Base-by-base conservation (phyloP, 2,113 vertebrate genomes). In the Zosterops japonicus region DNA sequence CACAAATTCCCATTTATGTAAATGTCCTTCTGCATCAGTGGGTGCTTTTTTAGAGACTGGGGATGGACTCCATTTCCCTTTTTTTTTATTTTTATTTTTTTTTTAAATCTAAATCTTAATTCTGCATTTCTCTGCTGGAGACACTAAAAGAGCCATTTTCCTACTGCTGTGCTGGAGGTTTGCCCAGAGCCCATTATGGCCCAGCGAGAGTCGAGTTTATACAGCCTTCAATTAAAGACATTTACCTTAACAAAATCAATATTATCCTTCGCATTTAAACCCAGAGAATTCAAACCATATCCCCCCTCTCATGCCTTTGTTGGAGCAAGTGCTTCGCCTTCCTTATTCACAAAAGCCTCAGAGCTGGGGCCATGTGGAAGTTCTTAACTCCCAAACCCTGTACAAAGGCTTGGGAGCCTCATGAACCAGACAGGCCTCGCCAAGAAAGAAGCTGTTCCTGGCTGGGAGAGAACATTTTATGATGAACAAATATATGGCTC, bases 191-290 rank as follows among this genome's bases (percentile, higher is more conserved):
- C 88, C 69, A 79, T 93, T 91, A 93, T 31, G 52, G 60, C 88
- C 89, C 86, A 49, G 68, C 39, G 69, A 64, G 69, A 93, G 56
- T 5, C 0, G 0, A 50, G 76, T 92, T 96, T 89, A 72, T 90
- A 15, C 44, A 92, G 88, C 3, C 0, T 76, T 76, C 80, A 83
- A 90, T 95, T 93, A 94, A 92, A 96, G 92, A 76, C 88, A 96
- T 93, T 96, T 96, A 96, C 96, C 96, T 97, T 96, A 87, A 96
- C 88, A 96, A 93, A 96, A 94, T 91, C 96, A 97, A 92, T 91
- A 94, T 96, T 96, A 92, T 95, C 93, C 80, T 96, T 96, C 76
- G 90, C 86, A 61, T 96, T 96, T 91, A 53, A 92, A 95, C 90
- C 60, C 61, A 25, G 68, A 49, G 93, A 94, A 96, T 95, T 89